phyloP scores from a whole-genome alignment of 1,140 invertebrate species.

The Musca vetustissima region DNA sequence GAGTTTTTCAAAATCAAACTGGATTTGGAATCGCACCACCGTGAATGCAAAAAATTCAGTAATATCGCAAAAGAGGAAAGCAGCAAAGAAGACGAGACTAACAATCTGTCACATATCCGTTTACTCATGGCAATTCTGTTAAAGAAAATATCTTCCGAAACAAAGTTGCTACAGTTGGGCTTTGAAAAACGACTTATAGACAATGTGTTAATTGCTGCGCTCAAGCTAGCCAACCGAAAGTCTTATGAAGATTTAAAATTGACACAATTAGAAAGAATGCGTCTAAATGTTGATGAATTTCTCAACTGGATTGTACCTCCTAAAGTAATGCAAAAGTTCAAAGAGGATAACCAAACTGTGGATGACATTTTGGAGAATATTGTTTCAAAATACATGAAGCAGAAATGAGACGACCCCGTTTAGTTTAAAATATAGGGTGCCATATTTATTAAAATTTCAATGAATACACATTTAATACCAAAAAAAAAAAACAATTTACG shows the following conservation, averaged over 20 bases:
- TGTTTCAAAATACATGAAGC: conserved; percentile 51
- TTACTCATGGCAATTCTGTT: conserved; percentile 75
- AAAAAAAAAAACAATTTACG: no score
- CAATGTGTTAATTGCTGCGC: conserved; percentile 75
- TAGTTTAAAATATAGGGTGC: neutral
- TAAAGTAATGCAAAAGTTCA: conserved; percentile 74
- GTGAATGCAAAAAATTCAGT: conserved; percentile 46
- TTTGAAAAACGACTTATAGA: conserved; percentile 81
- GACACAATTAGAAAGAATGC: conserved; percentile 64
- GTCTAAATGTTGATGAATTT: conserved; percentile 73
- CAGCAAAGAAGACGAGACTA: conserved; percentile 29
- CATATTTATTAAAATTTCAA: conserved; percentile 8
- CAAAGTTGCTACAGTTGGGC: conserved; percentile 73
- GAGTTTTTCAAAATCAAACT: conserved; percentile 77
- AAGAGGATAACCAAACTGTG: conserved; percentile 69
- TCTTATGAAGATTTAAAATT: conserved; percentile 62
- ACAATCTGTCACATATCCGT: conserved; percentile 69
- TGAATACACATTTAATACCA: no score
- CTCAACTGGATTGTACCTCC: conserved; percentile 80
- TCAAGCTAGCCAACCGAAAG: conserved; percentile 70
- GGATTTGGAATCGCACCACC: conserved; percentile 60
- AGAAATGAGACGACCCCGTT: conserved; percentile 34
- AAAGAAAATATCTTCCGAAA: conserved; percentile 78
- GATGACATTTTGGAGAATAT: conserved; percentile 73
- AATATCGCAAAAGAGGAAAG: conserved; percentile 9